These are phyloP conservation scores for Homarus americanus DNA, from an alignment of 1,140 invertebrate genomes.

Conservation along the genomic window DNA sequence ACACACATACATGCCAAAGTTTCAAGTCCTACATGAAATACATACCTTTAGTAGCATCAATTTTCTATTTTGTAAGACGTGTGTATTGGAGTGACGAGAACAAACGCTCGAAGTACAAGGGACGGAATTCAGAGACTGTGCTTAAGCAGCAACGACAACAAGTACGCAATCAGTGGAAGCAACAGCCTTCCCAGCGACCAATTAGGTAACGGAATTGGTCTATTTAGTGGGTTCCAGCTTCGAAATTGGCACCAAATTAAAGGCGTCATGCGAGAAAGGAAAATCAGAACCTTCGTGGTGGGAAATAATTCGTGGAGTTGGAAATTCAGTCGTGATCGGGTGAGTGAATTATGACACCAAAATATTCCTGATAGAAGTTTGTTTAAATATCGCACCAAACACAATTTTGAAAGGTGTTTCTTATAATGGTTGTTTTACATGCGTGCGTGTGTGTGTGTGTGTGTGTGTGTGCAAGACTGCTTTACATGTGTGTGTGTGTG, in stretches of 20 bases:
- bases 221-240: constrained; percentile 22
- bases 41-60: too few relatives aligned
- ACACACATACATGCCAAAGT: too few relatives aligned
- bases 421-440: too few relatives aligned
- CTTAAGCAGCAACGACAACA: neutral
- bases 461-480: constrained; percentile 16
- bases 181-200: neutral
- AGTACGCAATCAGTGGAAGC: constrained; percentile 15
- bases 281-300: neutral
- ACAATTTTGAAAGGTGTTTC: too few relatives aligned
- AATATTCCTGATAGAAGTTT: too few relatives aligned
- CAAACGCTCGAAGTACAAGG: neutral
- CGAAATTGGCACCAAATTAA: constrained; percentile 28
- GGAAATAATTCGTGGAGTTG: neutral
- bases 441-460: neutral
- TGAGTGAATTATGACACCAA: too few relatives aligned
- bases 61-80: too few relatives aligned
- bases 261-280: neutral
- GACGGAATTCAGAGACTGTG: neutral
- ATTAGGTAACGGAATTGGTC: constrained; percentile 34
- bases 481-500: too few relatives aligned
- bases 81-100: too few relatives aligned
- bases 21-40: too few relatives aligned
- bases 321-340: neutral
- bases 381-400: too few relatives aligned